Evolutionary conservation across 1,140 invertebrate species (phyloP).

Genomic region (Branchinecta lynchi): DNA sequence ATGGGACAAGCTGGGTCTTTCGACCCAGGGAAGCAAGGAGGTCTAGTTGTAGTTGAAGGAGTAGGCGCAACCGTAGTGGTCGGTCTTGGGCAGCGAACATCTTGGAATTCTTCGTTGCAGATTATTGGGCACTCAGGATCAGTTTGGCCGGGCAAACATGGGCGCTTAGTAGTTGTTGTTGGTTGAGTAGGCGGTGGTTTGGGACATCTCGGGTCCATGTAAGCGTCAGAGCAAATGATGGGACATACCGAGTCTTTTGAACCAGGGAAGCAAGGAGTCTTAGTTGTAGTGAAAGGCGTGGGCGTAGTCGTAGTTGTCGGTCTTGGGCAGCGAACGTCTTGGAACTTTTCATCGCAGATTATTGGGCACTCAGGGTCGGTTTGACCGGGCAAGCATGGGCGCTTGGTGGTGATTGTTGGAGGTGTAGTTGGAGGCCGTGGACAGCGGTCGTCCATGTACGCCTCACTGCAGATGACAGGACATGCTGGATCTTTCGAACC

Average conservation of each 20-base stretch:
- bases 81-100: neutral
- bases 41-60: no score
- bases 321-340: neutral
- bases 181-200: neutral
- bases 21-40: no score
- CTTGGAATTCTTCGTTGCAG: neutral
- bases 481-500: no score
- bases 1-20: no score
- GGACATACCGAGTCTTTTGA: neutral
- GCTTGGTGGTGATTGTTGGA: no score
- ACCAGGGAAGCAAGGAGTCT: neutral
- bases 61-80: no score
- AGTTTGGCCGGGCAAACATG: neutral
- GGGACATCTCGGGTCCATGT: neutral
- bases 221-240: neutral
- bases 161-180: neutral
- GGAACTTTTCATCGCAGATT: neutral
- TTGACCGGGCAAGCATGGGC: no score
- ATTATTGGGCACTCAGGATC: neutral
- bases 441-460: no score
- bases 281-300: neutral
- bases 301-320: neutral
- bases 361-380: no score
- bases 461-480: no score
- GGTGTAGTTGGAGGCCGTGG: no score